Conservation (phyloP, 2,797 vertebrate species). For the Fundulus diaphanus region DNA sequence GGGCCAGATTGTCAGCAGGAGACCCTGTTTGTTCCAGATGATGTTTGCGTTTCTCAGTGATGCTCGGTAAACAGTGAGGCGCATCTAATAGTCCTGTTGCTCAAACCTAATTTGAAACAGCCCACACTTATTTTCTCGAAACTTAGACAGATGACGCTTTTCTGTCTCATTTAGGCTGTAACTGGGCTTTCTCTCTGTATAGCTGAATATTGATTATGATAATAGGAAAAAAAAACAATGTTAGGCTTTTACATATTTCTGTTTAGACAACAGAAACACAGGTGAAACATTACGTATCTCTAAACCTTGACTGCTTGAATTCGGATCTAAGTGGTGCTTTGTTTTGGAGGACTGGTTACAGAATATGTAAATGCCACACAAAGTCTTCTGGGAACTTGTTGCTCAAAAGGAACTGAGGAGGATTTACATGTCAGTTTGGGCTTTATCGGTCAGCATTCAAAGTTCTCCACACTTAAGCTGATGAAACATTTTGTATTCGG, state of each 20-base stretch:
- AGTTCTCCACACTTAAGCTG: not conserved
- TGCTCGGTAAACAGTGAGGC: conserved; percentile 59
- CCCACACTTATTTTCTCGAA: conserved; percentile 37
- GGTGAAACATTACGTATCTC: not conserved
- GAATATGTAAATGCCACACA: not conserved
- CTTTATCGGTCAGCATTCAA: not conserved
- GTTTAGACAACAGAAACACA: not conserved
- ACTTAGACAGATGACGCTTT: conserved; percentile 24
- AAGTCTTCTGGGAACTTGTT: no score
- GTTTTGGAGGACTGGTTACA: not conserved
- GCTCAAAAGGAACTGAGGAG: not conserved
- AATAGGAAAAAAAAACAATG: not conserved
- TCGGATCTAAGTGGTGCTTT: not conserved
- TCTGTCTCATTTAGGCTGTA: conserved; percentile 7
- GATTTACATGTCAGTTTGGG: not conserved
- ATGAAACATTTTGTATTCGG: not conserved
- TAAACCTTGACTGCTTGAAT: not conserved
- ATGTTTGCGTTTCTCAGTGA: conserved; percentile 48
- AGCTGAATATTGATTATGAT: conserved; percentile 22
- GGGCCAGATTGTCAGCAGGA: conserved; percentile 22
- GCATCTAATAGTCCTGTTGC: conserved; percentile 65
- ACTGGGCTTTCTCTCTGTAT: conserved; percentile 25
- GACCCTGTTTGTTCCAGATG: conserved; percentile 24
- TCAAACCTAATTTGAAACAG: conserved; percentile 73
- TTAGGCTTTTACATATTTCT: not conserved